phyloP scores from a whole-genome alignment of 1,140 invertebrate genomes.

The Asbolus verrucosus region DNA sequence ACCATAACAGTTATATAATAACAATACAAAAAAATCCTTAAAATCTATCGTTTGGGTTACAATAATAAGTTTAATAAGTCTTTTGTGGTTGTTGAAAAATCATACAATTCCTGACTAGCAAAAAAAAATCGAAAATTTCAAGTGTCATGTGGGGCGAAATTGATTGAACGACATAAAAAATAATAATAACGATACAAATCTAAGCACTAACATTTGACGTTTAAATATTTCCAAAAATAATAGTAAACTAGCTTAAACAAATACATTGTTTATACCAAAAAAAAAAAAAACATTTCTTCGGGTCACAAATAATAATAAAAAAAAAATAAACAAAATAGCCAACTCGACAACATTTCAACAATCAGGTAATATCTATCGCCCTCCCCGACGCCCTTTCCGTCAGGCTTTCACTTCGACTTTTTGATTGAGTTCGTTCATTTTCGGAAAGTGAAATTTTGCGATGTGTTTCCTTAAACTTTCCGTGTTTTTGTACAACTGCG shows the following conservation, averaged over 20 bases:
- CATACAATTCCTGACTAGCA: slow-evolving; percentile 20
- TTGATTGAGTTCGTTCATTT: slow-evolving; percentile 44
- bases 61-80: slow-evolving; percentile 11
- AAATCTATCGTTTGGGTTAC: slow-evolving; percentile 4
- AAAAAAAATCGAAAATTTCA: background rate
- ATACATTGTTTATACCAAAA: background rate
- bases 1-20: slow-evolving; percentile 56
- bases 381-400: too few relatives aligned
- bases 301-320: too few relatives aligned
- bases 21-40: slow-evolving; percentile 47
- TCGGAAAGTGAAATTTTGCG: slow-evolving; percentile 63
- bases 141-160: too few relatives aligned
- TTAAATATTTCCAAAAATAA: background rate
- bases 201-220: slow-evolving; percentile 8
- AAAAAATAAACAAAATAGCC: too few relatives aligned
- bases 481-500: slow-evolving; percentile 64
- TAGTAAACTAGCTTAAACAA: background rate
- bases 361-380: too few relatives aligned
- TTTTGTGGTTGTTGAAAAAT: slow-evolving; percentile 15
- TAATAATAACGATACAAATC: background rate
- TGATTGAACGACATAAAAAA: too few relatives aligned
- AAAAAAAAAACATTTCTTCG: background rate
- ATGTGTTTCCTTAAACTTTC: slow-evolving; percentile 65
- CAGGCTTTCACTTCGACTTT: slow-evolving; percentile 49
- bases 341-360: background rate